Base-by-base conservation (phyloP, 2,797 vertebrate species). In the Macropus fuliginosus region DNA sequence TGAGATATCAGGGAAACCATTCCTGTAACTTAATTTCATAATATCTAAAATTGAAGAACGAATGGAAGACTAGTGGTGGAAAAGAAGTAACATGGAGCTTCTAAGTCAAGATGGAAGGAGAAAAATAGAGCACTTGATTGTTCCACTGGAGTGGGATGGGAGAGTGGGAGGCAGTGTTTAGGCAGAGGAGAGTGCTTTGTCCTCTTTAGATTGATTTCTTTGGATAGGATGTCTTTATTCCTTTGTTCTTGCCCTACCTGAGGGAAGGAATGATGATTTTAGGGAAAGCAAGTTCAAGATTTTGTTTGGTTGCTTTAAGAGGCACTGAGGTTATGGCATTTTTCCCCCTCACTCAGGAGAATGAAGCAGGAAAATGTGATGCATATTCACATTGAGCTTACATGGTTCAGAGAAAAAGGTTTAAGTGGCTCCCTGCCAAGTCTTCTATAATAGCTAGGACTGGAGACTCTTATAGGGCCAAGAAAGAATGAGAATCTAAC, bases 91-190 rank as follows among this genome's bases (percentile, higher is more conserved):
- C n/a, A 29, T 2, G 0, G 31, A 40, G 14, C 21, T 56, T 24
- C 0, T 1, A 3, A 54, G 21, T 0, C 11, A 54, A 0, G 3
- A 52, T 1, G 18, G 55, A 52, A 52, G 0, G 4, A 0, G 6
- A 9, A 1, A 28, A 74, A 34, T 56, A 40, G 16, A 93, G 55
- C 9, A 1, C 50, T 34, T 90, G 28, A 55, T 27, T 8, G 56
- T 46, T 10, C 34, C 46, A 27, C 59, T 2, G 0, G 24, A 29
- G 3, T 0, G 0, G 57, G 0, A 0, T 16, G 31, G 31, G 9
- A 11, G 34, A 8, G 1, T 66, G 59, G 14, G 34, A 11, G 34
- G 16, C 34, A 74, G n/a, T 40, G n/a, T 40, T n/a, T 40, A 74
- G 34, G n/a, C 34, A 59, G 3, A 59, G 11, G 21, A 81, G 3